Evolutionary conservation across 2,113 vertebrate genomes (phyloP), one percentile per base, ranked within the genome.

Genomic region (Leucopsar rothschildi): DNA sequence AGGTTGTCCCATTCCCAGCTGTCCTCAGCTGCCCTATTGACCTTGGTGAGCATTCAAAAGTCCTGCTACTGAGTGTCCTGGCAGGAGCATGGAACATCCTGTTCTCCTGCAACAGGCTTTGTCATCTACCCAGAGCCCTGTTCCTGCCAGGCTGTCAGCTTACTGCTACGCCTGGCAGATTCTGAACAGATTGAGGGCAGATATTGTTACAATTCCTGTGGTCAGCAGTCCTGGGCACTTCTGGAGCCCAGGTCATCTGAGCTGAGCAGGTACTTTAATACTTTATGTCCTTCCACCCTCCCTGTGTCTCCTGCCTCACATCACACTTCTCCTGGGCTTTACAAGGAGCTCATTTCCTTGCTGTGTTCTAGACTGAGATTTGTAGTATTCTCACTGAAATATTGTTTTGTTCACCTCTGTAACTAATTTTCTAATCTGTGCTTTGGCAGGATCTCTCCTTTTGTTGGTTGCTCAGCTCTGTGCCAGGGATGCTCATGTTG

Each of bases 71-170:
- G 77, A 60, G 37, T 24, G 49, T 82, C n/a, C 53, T 71, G 61
- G 47, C 39, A 87, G 39, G 20, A 57, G 12, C 12, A 6, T 9
- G 14, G 68, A 66, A 29, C 29, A 31, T 23, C 56, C 24, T 52
- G 23, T 28, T 79, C 50, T 82, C 44, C 53, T 89, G 17, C 29
- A 80, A 23, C 4, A 29, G 12, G 12, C 52, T 49, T 59, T 45
- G 6, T 40, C 22, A 10, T 19, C 86, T 22, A 3, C n/a, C 4
- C 0, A 0, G 61, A 63, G 4, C 4, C 33, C 27, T 44, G 2
- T 6, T 64, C 52, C 56, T 81, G 35, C 69, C 27, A 12, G 24
- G 44, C 39, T 68, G 5, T 47, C 42, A 78, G 14, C 72, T 68
- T 6, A 3, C 6, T 50, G 39, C 35, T 24, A 4, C 2, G 4